Conservation (phyloP, 2,113 vertebrate species). For the Cathartes aura region DNA sequence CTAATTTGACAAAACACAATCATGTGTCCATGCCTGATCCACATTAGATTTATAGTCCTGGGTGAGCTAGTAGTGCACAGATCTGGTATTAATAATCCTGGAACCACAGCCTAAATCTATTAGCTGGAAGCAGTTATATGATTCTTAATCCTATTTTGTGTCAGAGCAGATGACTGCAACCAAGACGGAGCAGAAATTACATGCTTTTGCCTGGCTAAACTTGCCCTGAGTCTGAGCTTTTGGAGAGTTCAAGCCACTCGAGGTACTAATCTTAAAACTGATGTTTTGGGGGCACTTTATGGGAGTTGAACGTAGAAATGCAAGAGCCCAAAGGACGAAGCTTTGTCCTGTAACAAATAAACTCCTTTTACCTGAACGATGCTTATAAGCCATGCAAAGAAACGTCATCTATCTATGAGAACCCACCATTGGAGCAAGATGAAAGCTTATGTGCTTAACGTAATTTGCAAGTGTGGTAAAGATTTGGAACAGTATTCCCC, state of each 20-base stretch:
- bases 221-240: background rate
- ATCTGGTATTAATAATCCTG: conserved; percentile 65
- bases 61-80: conserved; percentile 50
- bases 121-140: conserved; percentile 60
- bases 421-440: background rate
- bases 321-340: background rate
- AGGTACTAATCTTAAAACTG: background rate
- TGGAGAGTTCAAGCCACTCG: background rate
- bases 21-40: conserved; percentile 68
- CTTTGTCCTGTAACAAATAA: background rate
- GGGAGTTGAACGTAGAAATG: background rate
- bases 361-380: background rate
- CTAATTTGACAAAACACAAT: conserved; percentile 73
- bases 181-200: conserved; percentile 4
- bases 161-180: conserved; percentile 52
- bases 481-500: background rate
- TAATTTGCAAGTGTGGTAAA: background rate
- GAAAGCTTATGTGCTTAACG: background rate
- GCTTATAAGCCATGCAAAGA: background rate
- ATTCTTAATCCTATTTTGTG: conserved; percentile 67
- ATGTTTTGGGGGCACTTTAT: background rate
- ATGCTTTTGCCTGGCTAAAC: background rate
- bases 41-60: conserved; percentile 62
- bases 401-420: background rate
- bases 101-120: conserved; percentile 64